Percentiles rank a stretch among this genome's conserved stretches.
These are phyloP conservation scores for Coreoperca whiteheadi DNA, from an alignment of 2,113 vertebrate genomes.

Conservation along the genomic window DNA sequence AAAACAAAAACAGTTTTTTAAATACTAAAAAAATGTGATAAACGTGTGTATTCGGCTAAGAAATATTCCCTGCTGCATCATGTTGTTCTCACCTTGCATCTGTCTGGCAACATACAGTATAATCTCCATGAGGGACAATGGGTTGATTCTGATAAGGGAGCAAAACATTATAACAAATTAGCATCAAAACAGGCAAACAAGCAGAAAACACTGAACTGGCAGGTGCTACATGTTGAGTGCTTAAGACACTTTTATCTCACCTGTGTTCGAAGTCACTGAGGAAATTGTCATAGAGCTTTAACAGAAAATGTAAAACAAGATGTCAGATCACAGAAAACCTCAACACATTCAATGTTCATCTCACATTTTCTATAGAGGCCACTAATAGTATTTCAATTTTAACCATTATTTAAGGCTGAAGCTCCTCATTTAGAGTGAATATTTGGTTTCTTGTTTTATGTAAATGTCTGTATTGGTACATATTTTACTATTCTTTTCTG, in stretches of 20 bases:
- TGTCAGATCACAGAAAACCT: neutral
- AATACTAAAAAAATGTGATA: accelerated
- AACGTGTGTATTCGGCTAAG: neutral
- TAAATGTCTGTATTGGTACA: neutral
- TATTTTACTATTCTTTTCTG: too few species aligned
- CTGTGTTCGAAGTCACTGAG: slow-evolving; percentile 98
- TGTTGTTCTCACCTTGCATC: slow-evolving; percentile 90
- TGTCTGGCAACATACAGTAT: slow-evolving; percentile 94
- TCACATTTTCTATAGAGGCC: neutral
- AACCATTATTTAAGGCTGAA: neutral
- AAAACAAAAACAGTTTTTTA: slow-evolving; percentile 28
- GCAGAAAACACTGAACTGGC: neutral
- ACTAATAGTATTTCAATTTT: neutral
- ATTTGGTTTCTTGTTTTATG: neutral
- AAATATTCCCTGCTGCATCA: neutral
- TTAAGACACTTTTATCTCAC: slow-evolving; percentile 75
- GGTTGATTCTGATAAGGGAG: slow-evolving; percentile 90
- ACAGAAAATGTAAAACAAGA: neutral
- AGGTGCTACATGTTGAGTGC: neutral
- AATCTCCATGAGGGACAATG: slow-evolving; percentile 96
- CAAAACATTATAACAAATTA: neutral
- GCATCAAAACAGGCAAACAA: neutral
- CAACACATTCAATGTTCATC: neutral
- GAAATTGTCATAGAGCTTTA: slow-evolving; percentile 97
- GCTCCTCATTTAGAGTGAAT: neutral